Evolutionary conservation across 2,113 vertebrate genomes (phyloP).

Genomic region (Dasyprocta punctata): DNA sequence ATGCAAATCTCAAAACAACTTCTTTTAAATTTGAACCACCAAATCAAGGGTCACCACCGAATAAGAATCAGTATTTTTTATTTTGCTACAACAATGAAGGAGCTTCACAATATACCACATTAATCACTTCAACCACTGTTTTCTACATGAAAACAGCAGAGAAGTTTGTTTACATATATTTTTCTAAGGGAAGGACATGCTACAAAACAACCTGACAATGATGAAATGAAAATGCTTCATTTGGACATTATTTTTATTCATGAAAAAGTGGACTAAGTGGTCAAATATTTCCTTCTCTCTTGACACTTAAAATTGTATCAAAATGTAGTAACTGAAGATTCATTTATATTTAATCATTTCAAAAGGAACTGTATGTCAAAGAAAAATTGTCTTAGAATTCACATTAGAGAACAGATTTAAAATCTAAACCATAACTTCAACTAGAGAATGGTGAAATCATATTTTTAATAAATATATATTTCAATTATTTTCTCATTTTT

Average conservation of each 20-base stretch:
- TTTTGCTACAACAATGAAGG: slow-evolving; percentile 25
- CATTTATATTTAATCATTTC: slow-evolving; percentile 73
- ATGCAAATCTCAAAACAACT: slow-evolving; percentile 36
- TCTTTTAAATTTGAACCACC: slow-evolving; percentile 12
- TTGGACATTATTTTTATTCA: slow-evolving; percentile 62
- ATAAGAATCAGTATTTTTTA: slow-evolving; percentile 37
- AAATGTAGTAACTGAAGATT: slow-evolving; percentile 54
- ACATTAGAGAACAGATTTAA: slow-evolving; percentile 45
- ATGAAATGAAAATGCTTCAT: slow-evolving; percentile 55
- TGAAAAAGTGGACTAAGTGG: slow-evolving; percentile 52
- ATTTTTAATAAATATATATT: not conserved
- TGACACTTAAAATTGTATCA: slow-evolving; percentile 49
- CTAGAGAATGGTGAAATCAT: not conserved
- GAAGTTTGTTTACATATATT: slow-evolving; percentile 50
- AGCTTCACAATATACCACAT: not conserved
- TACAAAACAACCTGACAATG: slow-evolving; percentile 43
- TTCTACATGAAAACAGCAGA: not conserved
- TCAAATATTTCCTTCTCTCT: slow-evolving; percentile 69
- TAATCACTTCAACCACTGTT: slow-evolving; percentile 51
- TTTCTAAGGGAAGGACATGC: slow-evolving; percentile 43
- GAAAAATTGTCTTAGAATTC: slow-evolving; percentile 58
- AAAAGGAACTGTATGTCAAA: slow-evolving; percentile 47
- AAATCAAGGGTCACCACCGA: not conserved
- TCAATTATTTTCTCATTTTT: not conserved
- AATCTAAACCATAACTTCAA: not conserved